Conservation (phyloP, 2,797 vertebrate species). For the Ispidina picta region DNA sequence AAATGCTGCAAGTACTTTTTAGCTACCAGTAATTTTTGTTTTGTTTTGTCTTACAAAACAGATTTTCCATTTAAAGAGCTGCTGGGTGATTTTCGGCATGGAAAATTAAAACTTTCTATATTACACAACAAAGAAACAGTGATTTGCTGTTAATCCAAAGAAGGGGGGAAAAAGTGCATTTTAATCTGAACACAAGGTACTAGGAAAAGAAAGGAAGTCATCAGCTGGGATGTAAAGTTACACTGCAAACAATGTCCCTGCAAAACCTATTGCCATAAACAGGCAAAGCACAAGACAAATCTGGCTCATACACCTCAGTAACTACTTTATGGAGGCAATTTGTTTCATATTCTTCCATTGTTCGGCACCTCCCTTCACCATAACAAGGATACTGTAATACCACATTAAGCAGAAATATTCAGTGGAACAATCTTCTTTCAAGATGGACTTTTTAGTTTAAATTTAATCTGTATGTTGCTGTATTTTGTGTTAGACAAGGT, state of each 20-base stretch:
- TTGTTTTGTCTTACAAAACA: constrained; percentile 28
- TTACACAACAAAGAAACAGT: not conserved
- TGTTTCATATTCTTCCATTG: not conserved
- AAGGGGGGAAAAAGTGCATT: not conserved
- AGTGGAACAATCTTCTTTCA: accelerated
- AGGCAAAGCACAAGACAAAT: not conserved
- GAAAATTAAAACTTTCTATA: constrained; percentile 27
- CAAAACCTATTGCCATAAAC: not conserved
- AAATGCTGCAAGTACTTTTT: constrained; percentile 12
- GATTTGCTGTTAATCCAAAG: constrained; percentile 27
- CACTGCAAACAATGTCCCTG: not conserved
- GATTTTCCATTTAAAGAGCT: constrained; percentile 48
- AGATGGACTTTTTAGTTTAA: not conserved
- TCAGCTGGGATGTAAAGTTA: not conserved
- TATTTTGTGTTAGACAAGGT: not conserved
- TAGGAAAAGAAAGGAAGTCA: not conserved
- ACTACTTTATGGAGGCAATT: not conserved
- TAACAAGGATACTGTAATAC: not conserved
- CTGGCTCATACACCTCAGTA: not conserved
- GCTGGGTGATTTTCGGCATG: not conserved
- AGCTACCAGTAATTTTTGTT: constrained; percentile 1
- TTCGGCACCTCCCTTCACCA: not conserved
- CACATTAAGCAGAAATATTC: not conserved
- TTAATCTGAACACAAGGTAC: not conserved
- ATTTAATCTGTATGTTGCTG: not conserved